Evolutionary conservation across 2,888 invertebrate species (phyloP).

Genomic region (Eupsilia transversa): DNA sequence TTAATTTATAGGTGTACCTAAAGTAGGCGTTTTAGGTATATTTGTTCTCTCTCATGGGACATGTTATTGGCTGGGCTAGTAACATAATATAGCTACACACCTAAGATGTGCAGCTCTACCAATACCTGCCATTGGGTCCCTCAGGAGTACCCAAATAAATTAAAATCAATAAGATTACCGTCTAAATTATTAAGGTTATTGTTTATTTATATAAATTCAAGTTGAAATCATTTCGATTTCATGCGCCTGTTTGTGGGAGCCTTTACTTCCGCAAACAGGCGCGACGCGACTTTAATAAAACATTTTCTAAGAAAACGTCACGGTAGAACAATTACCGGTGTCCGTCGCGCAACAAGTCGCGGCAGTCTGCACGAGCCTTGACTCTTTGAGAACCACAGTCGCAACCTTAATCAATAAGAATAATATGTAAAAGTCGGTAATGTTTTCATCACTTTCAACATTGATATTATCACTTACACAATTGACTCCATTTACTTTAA

Average conservation of each 20-base stretch:
- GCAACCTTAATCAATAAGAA: neutral
- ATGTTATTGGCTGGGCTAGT: too few relatives aligned
- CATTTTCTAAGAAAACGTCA: too few relatives aligned
- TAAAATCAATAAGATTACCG: neutral
- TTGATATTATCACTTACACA: slow-evolving; percentile 6
- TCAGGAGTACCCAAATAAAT: neutral
- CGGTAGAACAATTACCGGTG: too few relatives aligned
- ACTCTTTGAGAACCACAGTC: neutral
- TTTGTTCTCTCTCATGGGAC: too few relatives aligned
- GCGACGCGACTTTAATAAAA: too few relatives aligned
- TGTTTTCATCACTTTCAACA: neutral
- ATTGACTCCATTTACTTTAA: neutral
- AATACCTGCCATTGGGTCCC: neutral
- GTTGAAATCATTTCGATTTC: neutral
- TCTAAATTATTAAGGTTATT: neutral
- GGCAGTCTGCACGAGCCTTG: too few relatives aligned
- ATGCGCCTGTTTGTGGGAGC: too few relatives aligned
- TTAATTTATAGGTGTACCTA: too few relatives aligned
- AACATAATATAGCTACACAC: neutral
- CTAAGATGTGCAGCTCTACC: neutral
- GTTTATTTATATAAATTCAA: neutral
- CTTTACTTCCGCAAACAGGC: too few relatives aligned
- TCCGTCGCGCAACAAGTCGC: too few relatives aligned
- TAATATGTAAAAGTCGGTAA: neutral
- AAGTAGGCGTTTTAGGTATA: too few relatives aligned